A percentile compares a stretch with the other conserved stretches of the same genome.
phyloP scores from a whole-genome alignment of 37 sponge, comb jelly and placozoan species.

The Crambe crambe region DNA sequence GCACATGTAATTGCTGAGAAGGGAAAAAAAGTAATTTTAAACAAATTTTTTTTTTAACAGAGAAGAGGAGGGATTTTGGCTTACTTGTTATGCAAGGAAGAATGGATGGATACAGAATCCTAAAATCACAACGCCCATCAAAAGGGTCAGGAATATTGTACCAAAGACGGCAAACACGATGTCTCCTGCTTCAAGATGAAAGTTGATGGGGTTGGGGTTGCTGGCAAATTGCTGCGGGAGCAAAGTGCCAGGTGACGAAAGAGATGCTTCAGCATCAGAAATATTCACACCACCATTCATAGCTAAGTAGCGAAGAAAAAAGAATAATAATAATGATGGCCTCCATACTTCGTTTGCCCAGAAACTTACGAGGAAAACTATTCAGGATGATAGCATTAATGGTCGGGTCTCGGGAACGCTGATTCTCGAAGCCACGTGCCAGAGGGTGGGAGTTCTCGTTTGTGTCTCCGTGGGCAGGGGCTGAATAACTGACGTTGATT shows the following conservation, averaged over 20 bases:
- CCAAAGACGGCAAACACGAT: constrained; percentile 70
- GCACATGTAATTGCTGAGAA: too few relatives aligned
- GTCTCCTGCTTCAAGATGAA: constrained; percentile 67
- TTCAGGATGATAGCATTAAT: constrained; percentile 8
- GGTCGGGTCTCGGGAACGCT: constrained; percentile 9
- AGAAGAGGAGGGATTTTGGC: too few relatives aligned
- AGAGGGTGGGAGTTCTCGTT: constrained; percentile 11
- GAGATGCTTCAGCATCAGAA: background rate
- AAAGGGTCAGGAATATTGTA: constrained; percentile 25
- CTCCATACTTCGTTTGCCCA: background rate
- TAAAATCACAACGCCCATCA: constrained; percentile 35
- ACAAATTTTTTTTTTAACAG: too few relatives aligned
- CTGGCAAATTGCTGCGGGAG: constrained; percentile 34
- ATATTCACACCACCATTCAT: background rate
- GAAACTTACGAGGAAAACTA: constrained; percentile 19
- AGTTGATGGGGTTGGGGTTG: constrained; percentile 75
- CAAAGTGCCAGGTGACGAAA: too few relatives aligned
- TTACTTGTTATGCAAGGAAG: constrained; percentile 30
- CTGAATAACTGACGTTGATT: background rate
- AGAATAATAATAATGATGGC: background rate
- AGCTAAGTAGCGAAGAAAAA: too few relatives aligned
- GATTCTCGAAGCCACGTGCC: background rate
- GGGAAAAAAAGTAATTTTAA: too few relatives aligned
- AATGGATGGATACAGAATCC: constrained; percentile 75
- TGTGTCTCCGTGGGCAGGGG: background rate